A percentile compares a stretch with the other conserved stretches of the same genome.
Evolutionary conservation across 2,113 vertebrate species (phyloP).

Genomic region (Mastomys coucha): DNA sequence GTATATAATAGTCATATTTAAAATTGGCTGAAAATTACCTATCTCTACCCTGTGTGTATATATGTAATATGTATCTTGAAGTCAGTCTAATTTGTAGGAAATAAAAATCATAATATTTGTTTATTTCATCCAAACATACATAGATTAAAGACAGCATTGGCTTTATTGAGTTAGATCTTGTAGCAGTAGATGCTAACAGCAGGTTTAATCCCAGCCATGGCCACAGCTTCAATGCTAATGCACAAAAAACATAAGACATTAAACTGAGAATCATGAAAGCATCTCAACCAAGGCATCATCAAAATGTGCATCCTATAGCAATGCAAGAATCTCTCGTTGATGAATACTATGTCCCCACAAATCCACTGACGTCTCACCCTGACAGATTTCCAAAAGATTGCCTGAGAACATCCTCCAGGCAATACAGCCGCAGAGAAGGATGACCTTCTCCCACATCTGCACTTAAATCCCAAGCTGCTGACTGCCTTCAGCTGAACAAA

Average conservation of each 20-base stretch:
- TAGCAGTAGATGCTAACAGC: background rate
- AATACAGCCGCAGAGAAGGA: background rate
- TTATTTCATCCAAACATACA: conserved; percentile 4
- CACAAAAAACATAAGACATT: background rate
- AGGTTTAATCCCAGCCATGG: background rate
- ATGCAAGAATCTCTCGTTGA: background rate
- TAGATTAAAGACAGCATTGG: background rate
- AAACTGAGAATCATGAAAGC: background rate
- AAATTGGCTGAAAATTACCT: background rate
- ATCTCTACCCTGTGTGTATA: background rate
- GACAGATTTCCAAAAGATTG: conserved; percentile 31
- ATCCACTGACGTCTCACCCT: too few relatives aligned
- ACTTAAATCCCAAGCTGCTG: conserved; percentile 13
- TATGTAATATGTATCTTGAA: background rate
- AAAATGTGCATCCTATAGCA: background rate
- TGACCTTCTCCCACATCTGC: background rate
- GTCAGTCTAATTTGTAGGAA: background rate
- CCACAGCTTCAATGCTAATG: background rate
- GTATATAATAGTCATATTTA: background rate
- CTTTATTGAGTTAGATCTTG: background rate
- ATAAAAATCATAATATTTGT: background rate
- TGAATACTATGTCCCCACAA: background rate
- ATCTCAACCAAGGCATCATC: background rate
- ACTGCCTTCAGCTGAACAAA: background rate
- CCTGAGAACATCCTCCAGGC: background rate